Percentiles rank a stretch among this genome's conserved stretches.
Evolutionary conservation across 1,140 invertebrate genomes (phyloP).

Genomic region (Gonioctena quinquepunctata): DNA sequence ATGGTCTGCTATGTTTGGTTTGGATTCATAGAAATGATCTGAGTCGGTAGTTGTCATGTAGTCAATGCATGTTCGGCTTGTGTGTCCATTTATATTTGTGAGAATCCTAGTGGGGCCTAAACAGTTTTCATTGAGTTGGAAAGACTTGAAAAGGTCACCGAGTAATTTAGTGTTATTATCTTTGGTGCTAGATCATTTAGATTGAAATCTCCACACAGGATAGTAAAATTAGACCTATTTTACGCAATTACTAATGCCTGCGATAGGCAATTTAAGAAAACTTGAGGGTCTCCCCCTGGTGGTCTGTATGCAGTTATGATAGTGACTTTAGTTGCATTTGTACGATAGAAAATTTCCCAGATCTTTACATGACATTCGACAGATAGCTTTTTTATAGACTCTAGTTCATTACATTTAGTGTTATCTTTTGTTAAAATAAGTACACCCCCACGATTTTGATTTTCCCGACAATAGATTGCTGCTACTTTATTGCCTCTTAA

Average conservation of each 20-base stretch:
- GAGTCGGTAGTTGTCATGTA: neutral
- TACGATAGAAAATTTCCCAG: slow-evolving; percentile 1
- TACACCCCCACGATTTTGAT: neutral
- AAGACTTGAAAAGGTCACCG: slow-evolving; percentile 1
- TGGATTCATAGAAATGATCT: slow-evolving; percentile 2
- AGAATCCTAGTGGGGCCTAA: slow-evolving; percentile 3
- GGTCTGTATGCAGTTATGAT: slow-evolving; percentile 4
- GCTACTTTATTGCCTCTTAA: neutral
- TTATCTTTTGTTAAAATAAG: neutral
- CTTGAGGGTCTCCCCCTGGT: neutral
- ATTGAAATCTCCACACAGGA: slow-evolving; percentile 1
- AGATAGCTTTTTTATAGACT: slow-evolving; percentile 4
- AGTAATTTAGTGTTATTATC: neutral
- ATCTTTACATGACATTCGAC: slow-evolving; percentile 1
- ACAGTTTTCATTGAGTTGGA: neutral
- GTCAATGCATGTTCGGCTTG: slow-evolving; percentile 5
- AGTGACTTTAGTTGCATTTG: slow-evolving; percentile 4
- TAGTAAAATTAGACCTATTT: neutral
- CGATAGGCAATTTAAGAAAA: neutral
- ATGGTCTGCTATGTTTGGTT: slow-evolving; percentile 4
- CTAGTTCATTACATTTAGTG: slow-evolving; percentile 2
- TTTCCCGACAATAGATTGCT: neutral
- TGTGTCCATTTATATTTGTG: slow-evolving; percentile 4
- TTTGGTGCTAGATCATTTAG: neutral
- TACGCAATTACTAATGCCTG: slow-evolving; percentile 1